Evolutionary conservation across 2,113 vertebrate species (phyloP).

Genomic region (Apeltes quadracus): DNA sequence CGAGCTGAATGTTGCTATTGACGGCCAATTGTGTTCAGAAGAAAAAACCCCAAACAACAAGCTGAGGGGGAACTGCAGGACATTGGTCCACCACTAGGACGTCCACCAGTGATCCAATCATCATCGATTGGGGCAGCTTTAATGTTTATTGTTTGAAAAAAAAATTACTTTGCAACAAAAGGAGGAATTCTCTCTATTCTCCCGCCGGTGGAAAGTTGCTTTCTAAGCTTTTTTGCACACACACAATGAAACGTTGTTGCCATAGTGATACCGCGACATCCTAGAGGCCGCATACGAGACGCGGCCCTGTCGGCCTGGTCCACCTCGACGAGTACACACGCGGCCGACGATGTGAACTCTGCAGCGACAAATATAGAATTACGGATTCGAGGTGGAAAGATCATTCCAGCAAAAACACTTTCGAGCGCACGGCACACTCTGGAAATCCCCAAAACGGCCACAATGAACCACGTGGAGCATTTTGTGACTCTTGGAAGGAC

Average conservation of each 20-base stretch:
- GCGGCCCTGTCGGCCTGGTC: no score
- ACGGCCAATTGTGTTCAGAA: background rate
- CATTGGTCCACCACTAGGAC: background rate
- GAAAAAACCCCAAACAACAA: background rate
- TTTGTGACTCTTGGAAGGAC: background rate
- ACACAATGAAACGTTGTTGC: slow-evolving; percentile 16
- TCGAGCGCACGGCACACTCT: no score
- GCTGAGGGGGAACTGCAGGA: background rate
- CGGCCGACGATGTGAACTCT: no score
- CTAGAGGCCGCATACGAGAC: background rate
- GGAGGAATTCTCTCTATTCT: background rate
- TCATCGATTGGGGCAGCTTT: background rate
- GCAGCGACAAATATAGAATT: background rate
- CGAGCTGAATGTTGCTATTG: slow-evolving; percentile 2
- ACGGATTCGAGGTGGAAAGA: slow-evolving; percentile 3
- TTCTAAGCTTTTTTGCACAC: background rate
- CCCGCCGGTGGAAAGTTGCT: background rate
- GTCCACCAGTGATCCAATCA: no score
- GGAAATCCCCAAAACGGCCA: no score
- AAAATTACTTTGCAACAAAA: background rate
- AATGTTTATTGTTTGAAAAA: background rate
- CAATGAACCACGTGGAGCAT: background rate
- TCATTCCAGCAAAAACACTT: no score
- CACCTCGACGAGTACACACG: background rate
- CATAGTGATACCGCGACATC: slow-evolving; percentile 16